Conservation (phyloP, 2,113 vertebrate genomes). For the Burhinus oedicnemus region DNA sequence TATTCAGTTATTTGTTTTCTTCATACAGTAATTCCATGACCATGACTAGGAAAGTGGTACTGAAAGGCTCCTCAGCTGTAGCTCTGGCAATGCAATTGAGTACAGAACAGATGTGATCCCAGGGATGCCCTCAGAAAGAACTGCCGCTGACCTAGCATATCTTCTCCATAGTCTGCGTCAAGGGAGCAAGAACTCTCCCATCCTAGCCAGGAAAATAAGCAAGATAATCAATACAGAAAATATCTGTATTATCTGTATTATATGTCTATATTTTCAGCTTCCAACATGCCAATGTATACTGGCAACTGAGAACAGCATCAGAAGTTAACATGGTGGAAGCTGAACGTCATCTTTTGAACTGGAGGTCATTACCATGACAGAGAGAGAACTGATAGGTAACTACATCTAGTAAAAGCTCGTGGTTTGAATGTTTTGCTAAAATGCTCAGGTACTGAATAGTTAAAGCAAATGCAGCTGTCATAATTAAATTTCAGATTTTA, state of each 20-base stretch:
- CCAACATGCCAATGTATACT: not conserved
- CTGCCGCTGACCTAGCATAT: not conserved
- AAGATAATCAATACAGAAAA: not conserved
- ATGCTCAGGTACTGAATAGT: not conserved
- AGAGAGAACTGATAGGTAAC: not conserved
- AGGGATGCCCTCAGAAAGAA: not conserved
- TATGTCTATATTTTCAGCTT: not conserved
- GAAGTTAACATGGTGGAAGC: not conserved
- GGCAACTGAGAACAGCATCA: not conserved
- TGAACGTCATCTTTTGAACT: not conserved
- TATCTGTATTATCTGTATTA: not conserved
- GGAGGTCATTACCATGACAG: not conserved
- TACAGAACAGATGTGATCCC: not conserved
- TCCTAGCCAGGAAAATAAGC: not conserved
- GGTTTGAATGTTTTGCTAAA: not conserved
- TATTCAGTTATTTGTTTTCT: not conserved
- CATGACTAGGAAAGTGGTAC: not conserved
- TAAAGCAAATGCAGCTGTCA: constrained; percentile 18
- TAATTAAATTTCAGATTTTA: constrained; percentile 17
- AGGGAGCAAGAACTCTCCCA: not conserved
- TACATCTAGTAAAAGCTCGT: not conserved
- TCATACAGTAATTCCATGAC: not conserved
- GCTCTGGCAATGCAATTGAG: not conserved
- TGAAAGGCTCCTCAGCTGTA: not conserved
- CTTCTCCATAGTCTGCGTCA: not conserved